Evolutionary conservation across 2,888 invertebrate species (phyloP), one percentile per base, ranked within the genome.

Genomic region (Caenorhabditis becei): DNA sequence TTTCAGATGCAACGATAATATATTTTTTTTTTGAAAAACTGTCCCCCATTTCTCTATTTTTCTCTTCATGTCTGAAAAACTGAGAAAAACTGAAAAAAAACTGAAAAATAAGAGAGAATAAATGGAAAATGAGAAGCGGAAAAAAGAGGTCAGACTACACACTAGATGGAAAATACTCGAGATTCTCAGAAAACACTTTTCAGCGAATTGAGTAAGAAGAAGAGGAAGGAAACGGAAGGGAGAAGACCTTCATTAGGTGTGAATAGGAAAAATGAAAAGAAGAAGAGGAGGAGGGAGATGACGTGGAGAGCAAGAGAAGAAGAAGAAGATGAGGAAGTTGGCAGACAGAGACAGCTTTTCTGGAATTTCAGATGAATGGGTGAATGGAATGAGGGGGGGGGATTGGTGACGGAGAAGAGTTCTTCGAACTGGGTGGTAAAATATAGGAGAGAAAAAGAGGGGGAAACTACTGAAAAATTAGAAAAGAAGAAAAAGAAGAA

Each of bases 211-310:
- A 63, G 26, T 20, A 32, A 47, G 44, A 62, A 62, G 62, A 63
- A 44, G 44, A 7, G 24, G 61, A 61, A 41, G 61, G 5, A 61
- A 23, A 28, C 4, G 37, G 32, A 32, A n/a, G n/a, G 63, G 24
- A 53, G 37, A 53, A 51, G 66, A 66, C 47, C 41, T 24, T 66
- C 59, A 67, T 53, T 49, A 59, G 59, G 41, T 61, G 59, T 44
- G 51, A 35, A 67, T 23, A 23, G 54, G 28, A 23, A n/a, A 23
- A 58, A 32, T 32, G 59, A n/a, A 44, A 37, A 54, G 20, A 16
- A 14, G 54, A 32, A 23, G 35, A 47, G 24, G 49, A n/a, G 44
- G 32, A 16, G 61, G n/a, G n/a, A 14, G 47, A 35, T 26, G 26
- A 35, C 62, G 28, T 8, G 35, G 41, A 20, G 18, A 51, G 71